Conservation (phyloP, 2,113 vertebrate species). For the Sialia sialis region DNA sequence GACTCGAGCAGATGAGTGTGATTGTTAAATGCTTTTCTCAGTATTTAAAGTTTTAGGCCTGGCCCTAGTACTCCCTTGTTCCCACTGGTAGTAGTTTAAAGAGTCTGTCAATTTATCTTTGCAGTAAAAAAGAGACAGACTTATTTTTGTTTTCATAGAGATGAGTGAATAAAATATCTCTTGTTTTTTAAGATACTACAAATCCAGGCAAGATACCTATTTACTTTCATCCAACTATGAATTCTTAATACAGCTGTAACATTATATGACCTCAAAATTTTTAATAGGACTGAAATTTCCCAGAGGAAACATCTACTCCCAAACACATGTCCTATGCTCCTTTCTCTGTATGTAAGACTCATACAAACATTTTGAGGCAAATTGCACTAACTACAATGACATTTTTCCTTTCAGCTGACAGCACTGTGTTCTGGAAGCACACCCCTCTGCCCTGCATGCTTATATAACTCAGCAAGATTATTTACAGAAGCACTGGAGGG, state of each 20-base stretch:
- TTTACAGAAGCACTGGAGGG: background rate
- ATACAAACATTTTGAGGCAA: background rate
- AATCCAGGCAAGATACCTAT: background rate
- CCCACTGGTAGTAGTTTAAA: background rate
- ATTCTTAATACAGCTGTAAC: background rate
- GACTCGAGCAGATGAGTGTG: slow-evolving; percentile 49
- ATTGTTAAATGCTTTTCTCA: slow-evolving; percentile 29
- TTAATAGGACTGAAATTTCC: background rate
- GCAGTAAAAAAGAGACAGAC: background rate
- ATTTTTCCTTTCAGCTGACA: background rate
- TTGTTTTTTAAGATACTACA: background rate
- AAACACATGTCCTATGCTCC: background rate
- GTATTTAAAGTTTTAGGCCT: slow-evolving; percentile 28
- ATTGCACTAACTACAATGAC: background rate
- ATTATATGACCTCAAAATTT: background rate
- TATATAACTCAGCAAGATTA: background rate
- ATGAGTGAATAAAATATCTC: background rate
- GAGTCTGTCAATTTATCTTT: background rate
- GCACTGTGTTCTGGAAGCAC: background rate
- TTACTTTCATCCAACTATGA: background rate
- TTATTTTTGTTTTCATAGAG: background rate
- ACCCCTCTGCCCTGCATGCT: background rate
- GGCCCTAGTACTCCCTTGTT: background rate
- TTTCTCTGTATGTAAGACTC: background rate
- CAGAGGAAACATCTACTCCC: background rate